Evolutionary conservation across 2,113 vertebrate genomes (phyloP), one percentile per base, ranked within the genome.

Genomic region (Pleuronectes platessa): DNA sequence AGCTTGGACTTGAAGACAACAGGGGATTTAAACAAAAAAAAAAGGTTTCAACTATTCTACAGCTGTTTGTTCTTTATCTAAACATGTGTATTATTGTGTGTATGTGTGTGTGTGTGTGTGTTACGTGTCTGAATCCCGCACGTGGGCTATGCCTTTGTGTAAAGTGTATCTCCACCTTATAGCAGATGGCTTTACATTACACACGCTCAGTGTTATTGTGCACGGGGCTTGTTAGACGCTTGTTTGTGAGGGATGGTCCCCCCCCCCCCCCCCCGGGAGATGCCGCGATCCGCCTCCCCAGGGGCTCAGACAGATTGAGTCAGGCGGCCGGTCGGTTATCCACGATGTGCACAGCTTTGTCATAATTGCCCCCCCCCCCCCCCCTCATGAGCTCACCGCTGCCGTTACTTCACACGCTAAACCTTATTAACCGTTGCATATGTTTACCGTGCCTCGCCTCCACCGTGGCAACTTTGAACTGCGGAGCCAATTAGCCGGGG

Each of bases 301-400:
- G 90, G 86, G 91, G 87, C 81, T 83, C 53, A 80, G 85, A 88
- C 92, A 90, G 79, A 90, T 86, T 91, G 90, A 92, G 90, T 90
- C 72, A 49, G 80, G 88, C 76, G 78, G 82, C 77, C 82, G 81
- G 88, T 88, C 82, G 81, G 88, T 88, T 92, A 90, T 92, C 86
- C 73, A 27, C 86, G 86, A 89, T 82, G 81, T 89, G 88, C 82
- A 88, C 77, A 81, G 86, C 88, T 88, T 89, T 89, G 86, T 90
- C 89, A 84, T 90, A 89, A 94, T 91, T 90, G 88, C 90, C 87
- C 86, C 81, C 90, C 89, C 24, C 24, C 24, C 24, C 24, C 24
- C 2, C 24, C 24, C 90, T 89, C 35, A 84, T 88, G 91, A 92
- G 88, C 87, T 82, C 87, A 83, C 81, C 79, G 51, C 68, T 59